Conservation (phyloP, 2,888 invertebrate genomes). For the Junonia oenone region DNA sequence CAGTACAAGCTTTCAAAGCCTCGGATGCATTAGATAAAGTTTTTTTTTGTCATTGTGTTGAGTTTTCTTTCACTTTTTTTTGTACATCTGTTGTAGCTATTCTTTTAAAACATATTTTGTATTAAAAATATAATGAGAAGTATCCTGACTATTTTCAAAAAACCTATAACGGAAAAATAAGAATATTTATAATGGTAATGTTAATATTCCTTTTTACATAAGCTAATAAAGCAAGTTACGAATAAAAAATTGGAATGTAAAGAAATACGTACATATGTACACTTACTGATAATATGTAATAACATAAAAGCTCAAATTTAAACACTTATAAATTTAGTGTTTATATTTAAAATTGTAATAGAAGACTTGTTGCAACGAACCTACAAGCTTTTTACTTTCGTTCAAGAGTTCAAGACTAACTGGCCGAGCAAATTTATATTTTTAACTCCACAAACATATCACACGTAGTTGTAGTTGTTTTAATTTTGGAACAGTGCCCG, state of each 20-base stretch:
- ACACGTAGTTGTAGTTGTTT: conserved; percentile 55
- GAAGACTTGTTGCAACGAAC: neutral
- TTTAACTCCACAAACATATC: conserved; percentile 43
- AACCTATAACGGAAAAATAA: too few relatives aligned
- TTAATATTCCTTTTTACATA: too few relatives aligned
- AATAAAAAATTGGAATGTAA: too few relatives aligned
- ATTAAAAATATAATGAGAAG: too few relatives aligned
- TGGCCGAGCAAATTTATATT: conserved; percentile 25
- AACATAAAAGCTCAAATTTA: too few relatives aligned
- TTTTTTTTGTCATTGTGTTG: conserved; percentile 2
- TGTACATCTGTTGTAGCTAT: neutral
- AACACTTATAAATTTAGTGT: neutral
- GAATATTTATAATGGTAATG: too few relatives aligned
- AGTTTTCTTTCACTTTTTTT: neutral
- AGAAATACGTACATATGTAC: too few relatives aligned
- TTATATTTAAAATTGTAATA: neutral
- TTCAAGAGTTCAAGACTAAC: conserved; percentile 13
- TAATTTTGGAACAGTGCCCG: conserved; percentile 73
- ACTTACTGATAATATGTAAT: too few relatives aligned
- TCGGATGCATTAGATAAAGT: conserved; percentile 6
- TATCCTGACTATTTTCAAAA: too few relatives aligned
- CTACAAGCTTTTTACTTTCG: conserved; percentile 7
- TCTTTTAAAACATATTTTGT: neutral
- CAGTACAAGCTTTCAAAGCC: conserved; percentile 31
- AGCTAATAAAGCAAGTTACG: too few relatives aligned